phyloP scores from a whole-genome alignment of 2,888 invertebrate species.

The Entomobrya proxima region DNA sequence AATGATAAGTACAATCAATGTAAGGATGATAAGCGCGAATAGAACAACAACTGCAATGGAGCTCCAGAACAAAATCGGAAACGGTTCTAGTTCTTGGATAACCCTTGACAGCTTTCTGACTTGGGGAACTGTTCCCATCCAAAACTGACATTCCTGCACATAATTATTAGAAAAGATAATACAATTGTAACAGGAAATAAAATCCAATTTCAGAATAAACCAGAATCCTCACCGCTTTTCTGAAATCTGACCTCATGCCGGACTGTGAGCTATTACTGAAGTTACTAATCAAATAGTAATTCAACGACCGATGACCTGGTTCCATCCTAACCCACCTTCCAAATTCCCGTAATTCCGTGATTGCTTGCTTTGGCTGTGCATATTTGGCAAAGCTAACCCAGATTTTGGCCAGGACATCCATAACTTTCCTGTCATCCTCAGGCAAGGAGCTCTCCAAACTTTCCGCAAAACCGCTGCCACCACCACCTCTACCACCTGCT shows the following conservation, averaged over 20 bases:
- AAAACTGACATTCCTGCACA: conserved; percentile 71
- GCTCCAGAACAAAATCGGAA: conserved; percentile 69
- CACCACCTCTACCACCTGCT: neutral
- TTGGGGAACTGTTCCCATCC: conserved; percentile 68
- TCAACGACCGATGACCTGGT: conserved; percentile 55
- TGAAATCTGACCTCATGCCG: conserved; percentile 68
- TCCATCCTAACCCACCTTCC: conserved; percentile 66
- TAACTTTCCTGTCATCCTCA: conserved; percentile 54
- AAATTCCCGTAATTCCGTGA: conserved; percentile 60
- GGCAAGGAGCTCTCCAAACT: neutral
- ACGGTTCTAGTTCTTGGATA: conserved; percentile 67
- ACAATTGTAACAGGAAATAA: neutral
- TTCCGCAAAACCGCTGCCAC: neutral
- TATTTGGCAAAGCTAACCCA: conserved; percentile 74
- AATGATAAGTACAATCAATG: conserved; percentile 58
- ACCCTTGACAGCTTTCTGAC: conserved; percentile 61
- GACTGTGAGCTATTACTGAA: conserved; percentile 6
- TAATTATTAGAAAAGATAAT: neutral
- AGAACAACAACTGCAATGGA: conserved; percentile 65
- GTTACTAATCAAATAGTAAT: conserved; percentile 66
- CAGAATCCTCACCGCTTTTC: conserved; percentile 66
- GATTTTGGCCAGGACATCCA: conserved; percentile 71
- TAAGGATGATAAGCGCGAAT: conserved; percentile 57
- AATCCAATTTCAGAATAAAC: neutral
- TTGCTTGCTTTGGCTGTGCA: conserved; percentile 70